Evolutionary conservation across 2,797 vertebrate species (phyloP), one percentile per base, ranked within the genome.

Genomic region (Danio jaintianensis): DNA sequence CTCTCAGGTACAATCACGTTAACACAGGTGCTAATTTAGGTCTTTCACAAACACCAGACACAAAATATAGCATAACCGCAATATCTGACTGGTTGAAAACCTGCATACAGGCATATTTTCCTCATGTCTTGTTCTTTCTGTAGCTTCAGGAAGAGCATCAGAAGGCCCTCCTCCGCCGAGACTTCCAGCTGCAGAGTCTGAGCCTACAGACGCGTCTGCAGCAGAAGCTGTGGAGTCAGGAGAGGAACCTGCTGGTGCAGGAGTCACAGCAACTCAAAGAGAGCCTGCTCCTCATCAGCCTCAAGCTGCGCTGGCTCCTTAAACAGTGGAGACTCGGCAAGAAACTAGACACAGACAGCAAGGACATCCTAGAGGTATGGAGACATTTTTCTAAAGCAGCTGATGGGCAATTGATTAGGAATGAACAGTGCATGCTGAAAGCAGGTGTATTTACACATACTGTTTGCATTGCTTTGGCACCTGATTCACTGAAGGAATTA

Each of bases 191-290:
- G 82, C 97, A 99, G 94, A 99, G 97, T 86, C 88, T 98, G 85
- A 96, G 94, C 79, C 94, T 99, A 13, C 97, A 99, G 93, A 94
- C 96, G 3, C 91, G 96, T 7, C 93, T 99, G 79, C 98, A 99
- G 90, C 96, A 96, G 90, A 98, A 96, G 89, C 93, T 97, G 86
- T 99, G 97, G 97, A 94, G 94, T 88, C 97, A 97, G 90, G 98
- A 98, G 91, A 96, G 96, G 90, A 96, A 94, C 71, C 91, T 98
- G 81, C 89, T 99, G 88, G 94, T 98, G 42, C 97, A 98, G 87
- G 98, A 99, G 90, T 96, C 96, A 0, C 97, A 98, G 87, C 97
- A 99, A 88, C 96, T 99, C 86, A 96, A 96, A 86, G 96, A 99
- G 89, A 96, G 95, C 78, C 94, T 99, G 80, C 86, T 98, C 55